A percentile compares a stretch with the other conserved stretches of the same genome.
These are phyloP conservation scores for Lissonota sp. DNA, from an alignment of 2,888 invertebrate genomes.

Conservation along the genomic window DNA sequence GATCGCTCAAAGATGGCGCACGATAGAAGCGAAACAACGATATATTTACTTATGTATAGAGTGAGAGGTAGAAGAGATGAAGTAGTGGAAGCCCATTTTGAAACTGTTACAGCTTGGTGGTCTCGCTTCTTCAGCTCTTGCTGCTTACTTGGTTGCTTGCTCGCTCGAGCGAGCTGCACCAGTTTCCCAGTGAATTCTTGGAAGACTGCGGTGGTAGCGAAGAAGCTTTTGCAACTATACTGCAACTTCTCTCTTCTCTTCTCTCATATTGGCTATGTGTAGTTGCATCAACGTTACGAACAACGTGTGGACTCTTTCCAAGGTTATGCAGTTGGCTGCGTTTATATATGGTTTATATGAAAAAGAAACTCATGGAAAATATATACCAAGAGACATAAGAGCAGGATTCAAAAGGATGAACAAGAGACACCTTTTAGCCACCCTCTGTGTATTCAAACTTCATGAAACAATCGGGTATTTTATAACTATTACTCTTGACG, in stretches of 20 bases:
- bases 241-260: slow-evolving; percentile 14
- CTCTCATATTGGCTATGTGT: slow-evolving; percentile 12
- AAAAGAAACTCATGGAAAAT: slow-evolving; percentile 42
- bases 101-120: slow-evolving; percentile 37
- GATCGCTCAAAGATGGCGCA: slow-evolving; percentile 45
- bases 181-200: slow-evolving; percentile 50
- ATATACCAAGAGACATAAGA: slow-evolving; percentile 50
- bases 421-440: background rate
- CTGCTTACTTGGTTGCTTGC: slow-evolving; percentile 45
- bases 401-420: slow-evolving; percentile 33
- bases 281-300: slow-evolving; percentile 36
- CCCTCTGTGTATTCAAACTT: slow-evolving; percentile 17
- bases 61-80: background rate
- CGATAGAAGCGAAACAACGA: no score
- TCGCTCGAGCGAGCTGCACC: slow-evolving; percentile 48
- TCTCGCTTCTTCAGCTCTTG: slow-evolving; percentile 27
- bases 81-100: slow-evolving; percentile 46
- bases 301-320: slow-evolving; percentile 27
- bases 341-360: slow-evolving; percentile 8
- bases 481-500: slow-evolving; percentile 38
- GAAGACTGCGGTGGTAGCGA: slow-evolving; percentile 42
- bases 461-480: slow-evolving; percentile 35
- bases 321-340: slow-evolving; percentile 9
- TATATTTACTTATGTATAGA: background rate
- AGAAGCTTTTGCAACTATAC: slow-evolving; percentile 49